A percentile compares a stretch with the other conserved stretches of the same genome.
Conservation (phyloP, 2,113 vertebrate species). For the Zootoca vivipara region DNA sequence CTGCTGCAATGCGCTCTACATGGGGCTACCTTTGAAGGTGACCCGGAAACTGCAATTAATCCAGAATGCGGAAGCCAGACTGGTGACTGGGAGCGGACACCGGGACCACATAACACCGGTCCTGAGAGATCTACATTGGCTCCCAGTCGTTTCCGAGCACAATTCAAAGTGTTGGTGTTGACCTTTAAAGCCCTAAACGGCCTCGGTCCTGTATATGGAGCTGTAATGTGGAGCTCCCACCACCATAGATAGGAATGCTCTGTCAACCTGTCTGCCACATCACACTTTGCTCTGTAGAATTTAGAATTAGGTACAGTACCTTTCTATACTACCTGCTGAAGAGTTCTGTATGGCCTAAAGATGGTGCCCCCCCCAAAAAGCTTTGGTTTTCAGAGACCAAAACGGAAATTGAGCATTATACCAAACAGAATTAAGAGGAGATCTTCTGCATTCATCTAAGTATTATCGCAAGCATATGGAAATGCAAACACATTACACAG, state of each 20-base stretch:
- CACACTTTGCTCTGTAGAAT: not conserved
- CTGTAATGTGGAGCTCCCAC: too few species aligned
- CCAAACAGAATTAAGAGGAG: not conserved
- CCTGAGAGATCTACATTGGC: too few species aligned
- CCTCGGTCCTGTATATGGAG: too few species aligned
- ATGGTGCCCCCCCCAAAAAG: not conserved
- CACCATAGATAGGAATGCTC: not conserved
- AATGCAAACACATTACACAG: slow-evolving; percentile 60
- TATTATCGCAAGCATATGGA: slow-evolving; percentile 64
- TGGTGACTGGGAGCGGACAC: too few species aligned
- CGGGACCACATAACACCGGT: too few species aligned
- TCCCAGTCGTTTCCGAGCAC: too few species aligned
- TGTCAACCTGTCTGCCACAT: not conserved
- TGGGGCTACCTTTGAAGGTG: too few species aligned
- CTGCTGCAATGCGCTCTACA: too few species aligned
- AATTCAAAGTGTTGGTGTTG: too few species aligned
- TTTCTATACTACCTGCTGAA: not conserved
- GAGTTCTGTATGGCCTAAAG: not conserved
- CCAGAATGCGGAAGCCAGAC: too few species aligned
- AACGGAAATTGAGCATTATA: slow-evolving; percentile 28
- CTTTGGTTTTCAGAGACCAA: not conserved
- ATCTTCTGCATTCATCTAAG: slow-evolving; percentile 45
- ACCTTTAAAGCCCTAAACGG: too few species aligned
- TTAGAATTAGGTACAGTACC: not conserved
- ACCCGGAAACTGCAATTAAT: too few species aligned